phyloP scores from a whole-genome alignment of 2,797 vertebrate species.

The Neosilurus hyrtlii region DNA sequence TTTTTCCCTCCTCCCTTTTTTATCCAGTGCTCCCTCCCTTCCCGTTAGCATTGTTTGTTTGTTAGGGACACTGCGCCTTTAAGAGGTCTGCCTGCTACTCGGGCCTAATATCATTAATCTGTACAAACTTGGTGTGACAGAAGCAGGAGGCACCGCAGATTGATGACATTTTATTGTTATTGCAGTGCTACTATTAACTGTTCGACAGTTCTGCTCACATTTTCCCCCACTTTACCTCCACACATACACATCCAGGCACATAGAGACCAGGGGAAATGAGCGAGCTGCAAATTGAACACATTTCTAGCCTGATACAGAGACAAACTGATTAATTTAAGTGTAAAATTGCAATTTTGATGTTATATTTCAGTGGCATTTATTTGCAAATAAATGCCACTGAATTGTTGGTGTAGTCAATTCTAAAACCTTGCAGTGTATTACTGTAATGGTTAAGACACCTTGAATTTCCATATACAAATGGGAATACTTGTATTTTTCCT shows the following conservation, averaged over 20 bases:
- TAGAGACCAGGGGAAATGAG: constrained; percentile 54
- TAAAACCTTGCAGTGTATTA: constrained; percentile 57
- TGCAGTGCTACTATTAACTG: constrained; percentile 82
- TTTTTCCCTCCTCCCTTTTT: constrained; percentile 39
- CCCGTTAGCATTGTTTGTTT: constrained; percentile 60
- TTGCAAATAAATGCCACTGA: constrained; percentile 62
- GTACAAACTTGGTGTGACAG: constrained; percentile 87
- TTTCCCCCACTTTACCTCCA: constrained; percentile 60
- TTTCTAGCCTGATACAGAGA: constrained; percentile 69
- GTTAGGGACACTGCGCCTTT: constrained; percentile 71
- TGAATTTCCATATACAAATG: constrained; percentile 41
- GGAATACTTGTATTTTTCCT: constrained; percentile 33
- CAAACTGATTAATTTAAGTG: constrained; percentile 77
- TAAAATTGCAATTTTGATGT: constrained; percentile 78
- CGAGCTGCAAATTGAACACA: constrained; percentile 77
- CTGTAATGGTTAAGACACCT: constrained; percentile 55
- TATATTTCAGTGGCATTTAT: constrained; percentile 63
- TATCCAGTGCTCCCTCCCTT: constrained; percentile 47
- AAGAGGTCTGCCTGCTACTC: constrained; percentile 78
- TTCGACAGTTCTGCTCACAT: constrained; percentile 74
- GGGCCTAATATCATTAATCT: constrained; percentile 85
- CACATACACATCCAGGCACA: constrained; percentile 50
- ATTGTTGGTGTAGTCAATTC: constrained; percentile 58
- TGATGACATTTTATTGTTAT: constrained; percentile 89
- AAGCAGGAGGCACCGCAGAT: constrained; percentile 82